Base-by-base conservation (phyloP, 2,888 invertebrate genomes). In the Cremastobaeus sp. region DNA sequence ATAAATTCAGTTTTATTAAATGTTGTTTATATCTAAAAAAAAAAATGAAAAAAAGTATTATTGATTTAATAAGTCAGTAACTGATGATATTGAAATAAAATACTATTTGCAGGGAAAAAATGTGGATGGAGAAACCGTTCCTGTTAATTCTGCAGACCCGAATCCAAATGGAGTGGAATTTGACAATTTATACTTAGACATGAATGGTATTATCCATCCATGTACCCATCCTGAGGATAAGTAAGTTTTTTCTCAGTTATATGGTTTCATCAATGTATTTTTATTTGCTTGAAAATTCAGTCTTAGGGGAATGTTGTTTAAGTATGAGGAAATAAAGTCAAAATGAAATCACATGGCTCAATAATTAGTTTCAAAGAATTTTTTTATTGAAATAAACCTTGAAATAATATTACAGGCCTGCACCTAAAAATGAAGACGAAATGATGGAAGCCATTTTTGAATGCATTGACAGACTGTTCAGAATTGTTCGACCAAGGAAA, bases 361-460 rank as follows among this genome's bases (percentile, higher is more conserved):
- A n/a, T n/a, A n/a, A n/a, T n/a, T n/a, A n/a, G n/a, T n/a, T n/a
- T n/a, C n/a, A n/a, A n/a, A n/a, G n/a, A n/a, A n/a, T n/a, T n/a
- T n/a, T n/a, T n/a, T n/a, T n/a, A n/a, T n/a, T n/a, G n/a, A n/a
- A n/a, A n/a, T n/a, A n/a, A n/a, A n/a, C n/a, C n/a, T n/a, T n/a
- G n/a, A n/a, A n/a, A n/a, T n/a, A n/a, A n/a, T n/a, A n/a, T n/a
- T 41, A 35, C 43, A 91, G 92, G 76, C 97, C 98, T 1, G 94
- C 99, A 0, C 99, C 99, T 0, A 96, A 95, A 88, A 95, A 97
- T 89, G 99, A 99, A 88, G 98, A 99, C 84, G 99, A 99, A 90
- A 99, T 99, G 99, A 99, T 99, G 98, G 92, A 97, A 45, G 96
- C 97, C 41, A 99, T 99, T 84, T 99, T 99, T 87, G 98, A 98